Base-by-base conservation (phyloP, 2,113 vertebrate genomes). In the Bettongia penicillata region DNA sequence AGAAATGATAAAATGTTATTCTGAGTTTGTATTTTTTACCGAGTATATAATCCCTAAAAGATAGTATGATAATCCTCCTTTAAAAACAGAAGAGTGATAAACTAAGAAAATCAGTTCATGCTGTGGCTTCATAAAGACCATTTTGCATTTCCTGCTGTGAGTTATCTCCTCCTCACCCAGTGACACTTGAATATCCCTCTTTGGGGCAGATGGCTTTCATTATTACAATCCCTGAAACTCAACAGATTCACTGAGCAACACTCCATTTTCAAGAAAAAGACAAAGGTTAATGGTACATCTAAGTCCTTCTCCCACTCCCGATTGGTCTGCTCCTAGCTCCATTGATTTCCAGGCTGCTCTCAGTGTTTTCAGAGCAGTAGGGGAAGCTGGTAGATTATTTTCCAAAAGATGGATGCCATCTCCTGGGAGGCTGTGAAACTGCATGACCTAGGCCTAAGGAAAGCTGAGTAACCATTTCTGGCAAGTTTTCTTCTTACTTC, bases 401-500 rank as follows among this genome's bases (percentile, higher is more conserved):
- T 96, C 97, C 98, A 97, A 97, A 97, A 96, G 96, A 94, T 94
- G 95, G 96, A 50, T 55, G 96, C 97, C 98, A 97, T 95, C 98
- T 98, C 97, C 98, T 94, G 98, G 98, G 95, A 96, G 89, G 94
- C 91, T 3, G 19, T n/a, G 97, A 97, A 97, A 98, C 92, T 98
- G 97, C 98, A 97, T 5, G 9, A 47, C 43, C 22, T 53, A 10
- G 8, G 55, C 4, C n/a, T 0, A 0, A 43, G 53, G 5, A 28
- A 14, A 4, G 37, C 92, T 49, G 28, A 6, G 52, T 16, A 52
- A 31, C 22, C 2, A 0, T 2, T 2, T 9, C 43, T 43, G n/a
- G 68, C 68, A 43, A 84, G 68, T 84, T 84, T 84, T 84, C 68
- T 92, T 0, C n/a, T 92, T 94, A 26, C 51, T 28, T 95, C 26